Conservation (phyloP, 2,888 invertebrate species). For the Pelosia muscerda region DNA sequence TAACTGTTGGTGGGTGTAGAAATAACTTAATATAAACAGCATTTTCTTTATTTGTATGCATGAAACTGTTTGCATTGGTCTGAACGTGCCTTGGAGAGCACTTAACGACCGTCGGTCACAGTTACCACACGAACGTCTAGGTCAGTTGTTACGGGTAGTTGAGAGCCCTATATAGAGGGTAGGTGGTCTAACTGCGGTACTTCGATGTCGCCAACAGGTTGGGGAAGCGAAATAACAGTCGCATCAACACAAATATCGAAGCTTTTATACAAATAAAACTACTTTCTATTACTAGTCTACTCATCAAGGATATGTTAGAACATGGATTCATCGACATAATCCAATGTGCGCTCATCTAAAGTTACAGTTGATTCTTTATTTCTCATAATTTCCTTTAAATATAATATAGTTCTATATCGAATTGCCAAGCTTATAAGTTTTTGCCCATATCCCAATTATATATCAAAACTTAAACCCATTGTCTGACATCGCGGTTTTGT, state of each 20-base stretch:
- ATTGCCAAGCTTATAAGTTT: constrained; percentile 1
- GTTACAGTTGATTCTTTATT: not conserved
- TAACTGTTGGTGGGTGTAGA: not conserved
- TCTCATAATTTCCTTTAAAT: not conserved
- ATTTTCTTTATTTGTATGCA: not conserved
- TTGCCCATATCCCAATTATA: constrained; percentile 30
- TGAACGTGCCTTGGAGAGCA: too few relatives aligned
- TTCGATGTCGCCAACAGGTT: too few relatives aligned
- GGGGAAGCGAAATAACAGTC: too few relatives aligned
- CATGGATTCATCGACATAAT: not conserved
- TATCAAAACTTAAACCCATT: constrained; percentile 27
- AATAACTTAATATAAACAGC: not conserved
- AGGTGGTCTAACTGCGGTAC: too few relatives aligned
- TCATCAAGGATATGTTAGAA: not conserved
- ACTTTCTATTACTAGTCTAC: not conserved
- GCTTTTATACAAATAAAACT: too few relatives aligned
- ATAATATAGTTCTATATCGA: not conserved
- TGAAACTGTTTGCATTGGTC: too few relatives aligned
- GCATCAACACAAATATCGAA: too few relatives aligned
- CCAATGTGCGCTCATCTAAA: not conserved
- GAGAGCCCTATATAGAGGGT: too few relatives aligned
- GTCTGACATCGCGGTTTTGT: constrained; percentile 35
- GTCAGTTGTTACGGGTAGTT: too few relatives aligned
- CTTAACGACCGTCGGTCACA: too few relatives aligned
- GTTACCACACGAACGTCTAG: too few relatives aligned